phyloP scores from a whole-genome alignment of 2,113 vertebrate genomes.

The Catagonus wagneri region DNA sequence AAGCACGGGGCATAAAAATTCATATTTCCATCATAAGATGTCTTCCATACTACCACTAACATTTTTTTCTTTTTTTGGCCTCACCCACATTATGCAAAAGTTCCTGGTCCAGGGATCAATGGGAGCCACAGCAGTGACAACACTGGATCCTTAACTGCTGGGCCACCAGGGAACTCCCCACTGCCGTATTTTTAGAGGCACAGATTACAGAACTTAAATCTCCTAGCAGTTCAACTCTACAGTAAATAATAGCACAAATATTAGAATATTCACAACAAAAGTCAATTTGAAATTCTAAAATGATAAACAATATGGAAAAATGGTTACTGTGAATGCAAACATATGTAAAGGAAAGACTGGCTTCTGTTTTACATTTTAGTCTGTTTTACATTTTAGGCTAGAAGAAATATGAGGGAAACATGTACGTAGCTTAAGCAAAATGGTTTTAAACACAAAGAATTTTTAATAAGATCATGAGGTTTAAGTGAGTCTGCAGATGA shows the following conservation, averaged over 20 bases:
- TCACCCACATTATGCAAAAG: too few relatives aligned
- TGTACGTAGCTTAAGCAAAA: neutral
- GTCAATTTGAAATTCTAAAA: neutral
- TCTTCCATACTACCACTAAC: rapidly evolving
- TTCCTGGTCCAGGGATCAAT: too few relatives aligned
- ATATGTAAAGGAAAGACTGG: neutral
- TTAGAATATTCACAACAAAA: constrained; percentile 4
- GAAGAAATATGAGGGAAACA: neutral
- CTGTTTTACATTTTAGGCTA: constrained; percentile 39
- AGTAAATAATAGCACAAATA: constrained; percentile 17
- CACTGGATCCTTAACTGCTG: too few relatives aligned
- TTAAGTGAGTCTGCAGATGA: constrained; percentile 68
- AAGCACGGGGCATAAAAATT: neutral
- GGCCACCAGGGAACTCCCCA: neutral
- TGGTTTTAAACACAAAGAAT: neutral
- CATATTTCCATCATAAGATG: constrained; percentile 30
- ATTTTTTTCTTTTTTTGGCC: neutral
- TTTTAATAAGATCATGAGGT: constrained; percentile 67
- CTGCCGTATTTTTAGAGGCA: neutral
- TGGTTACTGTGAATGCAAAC: neutral
- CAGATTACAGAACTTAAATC: constrained; percentile 54
- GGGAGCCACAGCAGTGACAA: too few relatives aligned
- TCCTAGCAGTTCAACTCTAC: neutral
- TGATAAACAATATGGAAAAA: constrained; percentile 28
- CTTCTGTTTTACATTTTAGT: neutral